Base-by-base conservation (phyloP, 2,113 vertebrate genomes). In the Trochalopteron elliotii region DNA sequence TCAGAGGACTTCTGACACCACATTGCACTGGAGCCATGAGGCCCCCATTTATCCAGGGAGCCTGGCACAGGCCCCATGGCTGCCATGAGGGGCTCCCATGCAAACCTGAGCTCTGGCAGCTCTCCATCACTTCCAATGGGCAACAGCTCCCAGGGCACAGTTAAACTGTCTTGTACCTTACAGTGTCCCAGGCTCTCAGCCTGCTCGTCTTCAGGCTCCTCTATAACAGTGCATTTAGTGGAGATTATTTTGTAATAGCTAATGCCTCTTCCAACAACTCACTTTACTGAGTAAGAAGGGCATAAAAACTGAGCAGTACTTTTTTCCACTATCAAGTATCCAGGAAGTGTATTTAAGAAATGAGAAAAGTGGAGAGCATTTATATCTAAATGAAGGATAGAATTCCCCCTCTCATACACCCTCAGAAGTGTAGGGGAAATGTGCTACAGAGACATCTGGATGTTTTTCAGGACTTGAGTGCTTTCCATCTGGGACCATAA, bases 321-420 rank as follows among this genome's bases (percentile, higher is more conserved):
- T 70, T 84, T 84, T 92, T 65, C 31, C 24, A 59, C 77, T 88
- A 49, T 80, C 89, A 95, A 94, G 68, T 47, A 87, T 37, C 77
- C 37, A 93, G 89, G 75, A 94, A 94, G 87, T 55, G 47, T 76
- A 92, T 67, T 81, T 94, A 95, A 94, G 87, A 87, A 91, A 90
- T 87, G 28, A 87, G 35, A 76, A 74, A 92, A 72, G 40, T 72
- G 20, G 55, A 44, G 72, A 96, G 59, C 49, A 78, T 68, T 80
- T 55, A n/a, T 72, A 68, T 49, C 50, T 71, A 82, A 82, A 67
- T 55, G 50, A 18, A 88, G 47, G 25, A 65, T 49, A 72, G 27
- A 86, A 42, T 45, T 86, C 12, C 18, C 14, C 67, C 55, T 64
- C 50, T 72, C 2, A 1, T 9, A 67, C 0, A 0, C 45, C 35